A percentile compares a stretch with the other conserved stretches of the same genome.
phyloP scores from a whole-genome alignment of 2,113 vertebrate genomes.

The Anguilla rostrata region DNA sequence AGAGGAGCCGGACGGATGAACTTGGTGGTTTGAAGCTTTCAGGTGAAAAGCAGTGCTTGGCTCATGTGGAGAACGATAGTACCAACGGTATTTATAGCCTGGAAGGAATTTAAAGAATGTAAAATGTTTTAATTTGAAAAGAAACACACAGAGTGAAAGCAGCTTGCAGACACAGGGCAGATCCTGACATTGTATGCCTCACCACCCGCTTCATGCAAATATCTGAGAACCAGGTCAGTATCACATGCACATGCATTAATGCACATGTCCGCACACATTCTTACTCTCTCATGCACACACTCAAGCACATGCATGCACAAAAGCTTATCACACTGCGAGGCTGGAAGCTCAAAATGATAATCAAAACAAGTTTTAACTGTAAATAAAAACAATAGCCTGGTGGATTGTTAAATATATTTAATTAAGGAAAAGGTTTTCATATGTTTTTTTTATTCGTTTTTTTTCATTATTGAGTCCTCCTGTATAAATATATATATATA shows the following conservation, averaged over 20 bases:
- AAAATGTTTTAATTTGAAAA: neutral
- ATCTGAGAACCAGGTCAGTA: neutral
- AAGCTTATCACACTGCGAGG: too few relatives aligned
- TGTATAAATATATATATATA: too few relatives aligned
- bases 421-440: neutral
- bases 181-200: neutral
- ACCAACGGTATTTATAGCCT: neutral
- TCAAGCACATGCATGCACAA: neutral
- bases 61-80: neutral
- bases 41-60: neutral
- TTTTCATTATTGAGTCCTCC: too few relatives aligned
- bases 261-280: neutral
- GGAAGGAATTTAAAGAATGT: neutral
- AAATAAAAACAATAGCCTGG: too few relatives aligned
- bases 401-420: too few relatives aligned
- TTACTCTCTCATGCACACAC: neutral
- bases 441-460: neutral
- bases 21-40: neutral
- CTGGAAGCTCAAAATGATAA: neutral
- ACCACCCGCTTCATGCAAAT: neutral
- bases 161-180: neutral
- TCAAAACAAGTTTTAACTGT: neutral
- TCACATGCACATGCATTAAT: neutral
- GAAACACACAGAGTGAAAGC: neutral
- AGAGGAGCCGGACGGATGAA: neutral